phyloP scores from a whole-genome alignment of 2,113 vertebrate species.

The Protobothrops mucrosquamatus region DNA sequence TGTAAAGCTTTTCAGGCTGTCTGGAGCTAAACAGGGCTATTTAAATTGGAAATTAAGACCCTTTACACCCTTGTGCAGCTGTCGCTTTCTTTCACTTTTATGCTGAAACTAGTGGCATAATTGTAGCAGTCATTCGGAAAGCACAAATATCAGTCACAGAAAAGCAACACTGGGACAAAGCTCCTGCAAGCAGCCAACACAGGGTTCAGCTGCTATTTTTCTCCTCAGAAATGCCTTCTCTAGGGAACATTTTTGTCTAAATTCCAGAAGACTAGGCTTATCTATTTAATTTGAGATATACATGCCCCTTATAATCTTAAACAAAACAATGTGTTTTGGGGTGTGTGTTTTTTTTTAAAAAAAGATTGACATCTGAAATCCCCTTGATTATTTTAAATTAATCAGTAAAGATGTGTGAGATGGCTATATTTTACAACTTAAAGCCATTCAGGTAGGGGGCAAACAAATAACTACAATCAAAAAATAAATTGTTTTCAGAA shows the following conservation, averaged over 20 bases:
- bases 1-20: background rate
- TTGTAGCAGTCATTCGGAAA: background rate
- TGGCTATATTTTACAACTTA: background rate
- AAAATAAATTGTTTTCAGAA: background rate
- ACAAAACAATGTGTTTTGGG: background rate
- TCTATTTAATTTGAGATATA: background rate
- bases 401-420: background rate
- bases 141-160: background rate
- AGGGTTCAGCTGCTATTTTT: background rate
- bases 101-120: rapidly evolving
- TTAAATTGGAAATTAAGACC: constrained; percentile 38
- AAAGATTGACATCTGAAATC: background rate
- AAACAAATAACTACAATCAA: background rate
- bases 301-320: background rate
- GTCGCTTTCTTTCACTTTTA: background rate
- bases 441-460: background rate
- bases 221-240: background rate
- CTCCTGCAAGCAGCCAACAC: rapidly evolving
- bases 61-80: background rate
- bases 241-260: background rate
- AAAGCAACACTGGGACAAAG: background rate
- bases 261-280: background rate
- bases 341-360: background rate
- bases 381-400: background rate
- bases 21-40: constrained; percentile 39